Evolutionary conservation across 2,797 vertebrate genomes (phyloP), one percentile per base, ranked within the genome.

Genomic region (Hydrolagus colliei): DNA sequence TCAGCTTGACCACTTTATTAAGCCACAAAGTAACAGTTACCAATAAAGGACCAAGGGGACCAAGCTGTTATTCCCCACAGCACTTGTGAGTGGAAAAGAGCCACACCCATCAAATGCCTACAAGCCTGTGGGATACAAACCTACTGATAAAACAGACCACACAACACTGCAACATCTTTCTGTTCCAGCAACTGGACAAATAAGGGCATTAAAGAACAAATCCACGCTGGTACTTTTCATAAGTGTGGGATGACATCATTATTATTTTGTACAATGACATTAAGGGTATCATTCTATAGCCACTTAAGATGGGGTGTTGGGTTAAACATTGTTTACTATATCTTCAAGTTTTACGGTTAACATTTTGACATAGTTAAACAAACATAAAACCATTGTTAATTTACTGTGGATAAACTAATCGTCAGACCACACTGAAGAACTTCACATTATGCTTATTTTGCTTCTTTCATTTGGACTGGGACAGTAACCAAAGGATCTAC

Each of bases 111-210:
- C 85, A 84, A 86, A 84, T 88, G 86, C 86, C 86, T 91, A 86
- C 88, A 88, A 91, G 89, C 5, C 87, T 86, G 82, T 89, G 88
- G 86, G 89, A 88, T 89, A 87, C 82, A 86, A 85, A 89, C 86
- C 76, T 72, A 88, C 86, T 87, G 89, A 89, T 91, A 90, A 92
- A 87, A 76, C 68, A 88, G 89, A 87, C 89, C 89, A 89, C 88
- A 89, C 89, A 90, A 87, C 86, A 89, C 85, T 82, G 75, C 72
- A n/a, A 71, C 71, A 85, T 88, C 76, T 8, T 35, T 41, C 73
- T 73, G 86, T 88, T 89, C 86, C 88, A 88, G 86, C 89, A 88
- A 0, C 72, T 90, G 88, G 88, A 87, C 86, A 86, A 89, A 88
- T 87, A 89, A 88, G 86, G 86, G 85, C 62, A 89, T 86, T 80